These are phyloP conservation scores for Plagiodera versicolora DNA, from an alignment of 2,888 invertebrate genomes.

Conservation along the genomic window DNA sequence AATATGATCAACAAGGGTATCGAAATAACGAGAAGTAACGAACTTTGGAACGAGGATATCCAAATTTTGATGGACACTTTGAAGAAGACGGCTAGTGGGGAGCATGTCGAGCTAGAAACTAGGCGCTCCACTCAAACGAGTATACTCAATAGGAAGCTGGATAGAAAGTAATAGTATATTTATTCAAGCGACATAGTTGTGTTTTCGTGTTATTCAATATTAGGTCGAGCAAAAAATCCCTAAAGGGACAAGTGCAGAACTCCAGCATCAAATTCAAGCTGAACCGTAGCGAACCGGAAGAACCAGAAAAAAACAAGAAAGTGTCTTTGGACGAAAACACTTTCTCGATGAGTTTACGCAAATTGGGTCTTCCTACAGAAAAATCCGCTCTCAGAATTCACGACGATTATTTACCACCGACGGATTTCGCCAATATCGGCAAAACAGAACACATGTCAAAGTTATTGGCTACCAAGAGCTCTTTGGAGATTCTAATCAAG, in stretches of 20 bases:
- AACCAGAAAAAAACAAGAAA: background rate
- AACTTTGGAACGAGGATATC: constrained; percentile 49
- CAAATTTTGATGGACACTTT: constrained; percentile 38
- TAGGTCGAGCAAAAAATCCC: background rate
- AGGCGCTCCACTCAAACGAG: background rate
- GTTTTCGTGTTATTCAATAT: too few species aligned
- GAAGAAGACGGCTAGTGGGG: constrained; percentile 12
- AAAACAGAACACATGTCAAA: constrained; percentile 27
- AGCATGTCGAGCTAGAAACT: background rate
- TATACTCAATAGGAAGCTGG: background rate
- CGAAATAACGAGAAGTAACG: constrained; percentile 39
- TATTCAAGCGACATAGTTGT: too few species aligned
- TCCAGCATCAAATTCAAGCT: constrained; percentile 7
- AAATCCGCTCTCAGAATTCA: constrained; percentile 1
- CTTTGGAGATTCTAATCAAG: constrained; percentile 35
- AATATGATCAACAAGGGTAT: constrained; percentile 47
- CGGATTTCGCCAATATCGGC: constrained; percentile 30
- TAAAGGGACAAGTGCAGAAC: background rate
- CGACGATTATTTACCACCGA: background rate
- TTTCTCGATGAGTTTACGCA: background rate
- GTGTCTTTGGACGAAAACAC: background rate
- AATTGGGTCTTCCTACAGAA: background rate
- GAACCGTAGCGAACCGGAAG: background rate
- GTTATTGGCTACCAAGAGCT: constrained; percentile 37
- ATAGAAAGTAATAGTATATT: background rate